These are phyloP conservation scores for Phortica magna DNA, from an alignment of 2,888 invertebrate genomes.

Conservation along the genomic window DNA sequence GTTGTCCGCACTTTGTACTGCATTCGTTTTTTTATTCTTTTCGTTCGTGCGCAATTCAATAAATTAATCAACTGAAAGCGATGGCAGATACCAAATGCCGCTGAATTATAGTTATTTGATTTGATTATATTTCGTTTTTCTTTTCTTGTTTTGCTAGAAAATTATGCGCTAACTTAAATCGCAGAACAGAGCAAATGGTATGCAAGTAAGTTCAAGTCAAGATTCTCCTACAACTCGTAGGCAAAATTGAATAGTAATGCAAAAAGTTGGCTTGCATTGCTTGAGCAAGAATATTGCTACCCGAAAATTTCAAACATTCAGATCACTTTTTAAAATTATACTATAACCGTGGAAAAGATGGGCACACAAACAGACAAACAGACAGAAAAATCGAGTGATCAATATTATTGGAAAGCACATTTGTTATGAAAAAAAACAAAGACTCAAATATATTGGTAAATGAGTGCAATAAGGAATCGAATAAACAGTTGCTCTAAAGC, in stretches of 20 bases:
- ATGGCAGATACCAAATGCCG: neutral
- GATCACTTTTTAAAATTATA: no score
- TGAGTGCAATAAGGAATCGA: no score
- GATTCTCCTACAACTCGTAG: no score
- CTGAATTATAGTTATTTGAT: conserved; percentile 60
- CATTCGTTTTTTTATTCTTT: neutral
- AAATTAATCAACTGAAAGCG: conserved; percentile 65
- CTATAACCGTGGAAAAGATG: no score
- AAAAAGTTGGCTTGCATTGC: no score
- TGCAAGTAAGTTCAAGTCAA: neutral
- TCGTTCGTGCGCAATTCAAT: conserved; percentile 57
- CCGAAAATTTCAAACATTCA: no score
- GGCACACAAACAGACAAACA: no score
- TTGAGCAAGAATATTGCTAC: no score
- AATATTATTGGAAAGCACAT: no score
- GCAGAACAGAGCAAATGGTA: neutral
- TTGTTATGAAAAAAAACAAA: neutral
- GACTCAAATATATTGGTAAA: neutral
- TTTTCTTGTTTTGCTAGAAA: neutral
- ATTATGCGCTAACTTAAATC: neutral
- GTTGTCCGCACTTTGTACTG: neutral
- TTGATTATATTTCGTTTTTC: neutral
- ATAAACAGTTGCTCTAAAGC: no score
- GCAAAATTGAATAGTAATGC: no score
- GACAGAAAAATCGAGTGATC: no score